Conservation (phyloP, 2,113 vertebrate genomes). For the Cinclus cinclus region DNA sequence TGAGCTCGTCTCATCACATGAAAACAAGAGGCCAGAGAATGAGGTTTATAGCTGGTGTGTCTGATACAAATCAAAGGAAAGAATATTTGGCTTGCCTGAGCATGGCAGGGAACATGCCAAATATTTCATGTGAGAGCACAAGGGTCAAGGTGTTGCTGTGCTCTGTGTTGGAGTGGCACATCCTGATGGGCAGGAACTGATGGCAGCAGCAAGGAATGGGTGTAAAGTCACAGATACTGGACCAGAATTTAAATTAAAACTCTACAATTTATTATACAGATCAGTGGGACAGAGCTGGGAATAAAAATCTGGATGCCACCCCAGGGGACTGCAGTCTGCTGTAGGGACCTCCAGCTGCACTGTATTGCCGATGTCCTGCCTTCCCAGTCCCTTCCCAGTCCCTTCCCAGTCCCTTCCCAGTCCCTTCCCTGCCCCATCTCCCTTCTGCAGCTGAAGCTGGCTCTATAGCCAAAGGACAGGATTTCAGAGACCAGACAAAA, state of each 20-base stretch:
- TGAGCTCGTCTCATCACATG: not conserved
- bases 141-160: not conserved
- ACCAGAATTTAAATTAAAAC: not conserved
- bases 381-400: not conserved
- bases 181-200: not conserved
- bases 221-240: not conserved
- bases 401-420: not conserved
- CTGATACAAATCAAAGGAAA: not conserved
- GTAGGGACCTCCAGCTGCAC: not conserved
- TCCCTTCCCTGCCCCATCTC: not conserved
- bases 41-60: not conserved
- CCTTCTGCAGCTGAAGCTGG: not conserved
- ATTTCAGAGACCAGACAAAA: not conserved
- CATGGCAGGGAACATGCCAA: rapidly evolving
- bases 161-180: not conserved
- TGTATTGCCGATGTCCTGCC: not conserved
- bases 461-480: not conserved
- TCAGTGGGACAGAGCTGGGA: not conserved
- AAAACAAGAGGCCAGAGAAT: not conserved
- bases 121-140: not conserved
- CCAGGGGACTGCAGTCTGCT: not conserved
- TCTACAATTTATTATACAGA: not conserved
- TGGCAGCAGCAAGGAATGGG: not conserved
- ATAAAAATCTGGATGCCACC: not conserved
- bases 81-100: not conserved